These are phyloP conservation scores for Cheiracanthium punctorium DNA, from an alignment of 2,888 invertebrate genomes.

Conservation along the genomic window DNA sequence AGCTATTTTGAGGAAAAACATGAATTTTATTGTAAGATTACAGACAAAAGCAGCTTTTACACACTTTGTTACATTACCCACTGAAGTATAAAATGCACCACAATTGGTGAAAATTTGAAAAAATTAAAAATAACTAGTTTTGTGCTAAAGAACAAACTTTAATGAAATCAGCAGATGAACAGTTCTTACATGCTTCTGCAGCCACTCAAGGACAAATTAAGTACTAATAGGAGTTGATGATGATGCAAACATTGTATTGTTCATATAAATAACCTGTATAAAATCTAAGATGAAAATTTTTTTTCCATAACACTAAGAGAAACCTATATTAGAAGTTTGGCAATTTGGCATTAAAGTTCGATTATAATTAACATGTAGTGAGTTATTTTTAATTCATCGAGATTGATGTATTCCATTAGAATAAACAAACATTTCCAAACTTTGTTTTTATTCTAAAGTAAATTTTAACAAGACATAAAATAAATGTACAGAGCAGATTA, in stretches of 20 bases:
- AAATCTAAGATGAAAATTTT: too few species aligned
- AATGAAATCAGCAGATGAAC: background rate
- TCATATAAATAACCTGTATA: too few species aligned
- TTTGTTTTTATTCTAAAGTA: too few species aligned
- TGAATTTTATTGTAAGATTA: slow-evolving; percentile 5
- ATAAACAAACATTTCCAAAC: too few species aligned
- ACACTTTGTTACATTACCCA: background rate
- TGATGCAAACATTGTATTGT: background rate
- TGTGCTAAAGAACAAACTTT: background rate
- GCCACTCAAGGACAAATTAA: background rate
- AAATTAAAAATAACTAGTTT: background rate
- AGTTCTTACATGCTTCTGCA: background rate
- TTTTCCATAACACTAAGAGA: too few species aligned
- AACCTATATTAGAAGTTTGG: too few species aligned
- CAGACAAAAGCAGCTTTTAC: slow-evolving; percentile 12
- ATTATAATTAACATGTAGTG: too few species aligned
- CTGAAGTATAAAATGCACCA: slow-evolving; percentile 1
- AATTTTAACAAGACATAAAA: too few species aligned
- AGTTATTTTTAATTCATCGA: too few species aligned
- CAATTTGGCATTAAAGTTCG: too few species aligned
- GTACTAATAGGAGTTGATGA: background rate
- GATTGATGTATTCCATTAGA: too few species aligned
- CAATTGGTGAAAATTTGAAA: background rate
- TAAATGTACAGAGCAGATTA: too few species aligned
- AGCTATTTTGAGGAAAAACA: background rate